phyloP scores from a whole-genome alignment of 2,797 vertebrate species.

The Enteromius paludinosus region DNA sequence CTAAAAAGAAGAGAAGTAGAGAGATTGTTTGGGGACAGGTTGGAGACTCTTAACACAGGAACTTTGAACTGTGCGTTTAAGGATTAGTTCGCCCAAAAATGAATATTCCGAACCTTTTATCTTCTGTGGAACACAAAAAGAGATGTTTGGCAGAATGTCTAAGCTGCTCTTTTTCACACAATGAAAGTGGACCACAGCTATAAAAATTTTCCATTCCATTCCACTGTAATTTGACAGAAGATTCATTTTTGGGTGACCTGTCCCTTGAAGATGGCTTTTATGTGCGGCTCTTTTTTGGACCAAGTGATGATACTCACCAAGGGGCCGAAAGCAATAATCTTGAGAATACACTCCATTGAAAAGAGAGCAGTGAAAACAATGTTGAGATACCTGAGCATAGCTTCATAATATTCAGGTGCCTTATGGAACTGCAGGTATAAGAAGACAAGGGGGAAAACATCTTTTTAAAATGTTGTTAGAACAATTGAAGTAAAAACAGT shows the following conservation, averaged over 20 bases:
- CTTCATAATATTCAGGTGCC: constrained; percentile 87
- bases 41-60: background rate
- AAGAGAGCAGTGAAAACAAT: constrained; percentile 96
- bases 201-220: background rate
- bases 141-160: background rate
- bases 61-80: background rate
- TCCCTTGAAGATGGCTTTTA: background rate
- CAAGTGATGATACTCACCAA: constrained; percentile 79
- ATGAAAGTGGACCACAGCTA: background rate
- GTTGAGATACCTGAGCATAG: constrained; percentile 94
- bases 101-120: background rate
- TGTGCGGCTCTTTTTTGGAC: background rate
- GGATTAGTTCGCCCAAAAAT: background rate
- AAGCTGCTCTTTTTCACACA: background rate
- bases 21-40: constrained; percentile 5
- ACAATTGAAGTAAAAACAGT: background rate
- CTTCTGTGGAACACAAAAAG: background rate
- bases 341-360: constrained; percentile 94
- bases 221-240: background rate
- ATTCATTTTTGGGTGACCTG: background rate
- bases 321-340: constrained; percentile 96
- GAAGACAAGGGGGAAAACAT: background rate
- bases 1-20: constrained; percentile 71
- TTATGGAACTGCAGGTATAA: constrained; percentile 84
- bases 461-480: background rate